Percentiles rank a stretch among this genome's conserved stretches.
phyloP scores from a whole-genome alignment of 2,113 vertebrate genomes.

The Leptobrachium ailaonicum region DNA sequence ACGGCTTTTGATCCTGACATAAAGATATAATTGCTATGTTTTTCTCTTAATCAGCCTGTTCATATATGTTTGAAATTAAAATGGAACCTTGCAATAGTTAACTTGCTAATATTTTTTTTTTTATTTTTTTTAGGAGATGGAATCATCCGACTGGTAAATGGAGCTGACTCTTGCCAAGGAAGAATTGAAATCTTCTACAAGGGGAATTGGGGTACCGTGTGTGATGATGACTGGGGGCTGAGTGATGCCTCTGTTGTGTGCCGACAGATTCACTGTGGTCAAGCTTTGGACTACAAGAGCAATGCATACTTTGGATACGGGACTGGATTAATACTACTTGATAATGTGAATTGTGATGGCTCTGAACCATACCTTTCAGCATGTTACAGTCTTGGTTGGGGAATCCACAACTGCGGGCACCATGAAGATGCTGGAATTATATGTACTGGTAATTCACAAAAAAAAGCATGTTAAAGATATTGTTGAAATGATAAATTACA shows the following conservation, averaged over 20 bases:
- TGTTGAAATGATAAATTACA: too few species aligned
- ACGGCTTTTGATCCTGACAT: too few species aligned
- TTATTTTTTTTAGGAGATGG: constrained; percentile 76
- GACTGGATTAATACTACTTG: constrained; percentile 83
- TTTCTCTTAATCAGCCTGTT: too few species aligned
- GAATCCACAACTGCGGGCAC: constrained; percentile 93
- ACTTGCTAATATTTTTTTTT: background rate
- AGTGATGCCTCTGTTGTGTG: constrained; percentile 85
- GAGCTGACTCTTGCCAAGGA: constrained; percentile 77
- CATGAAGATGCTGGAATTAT: constrained; percentile 90
- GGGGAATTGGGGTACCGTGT: constrained; percentile 90
- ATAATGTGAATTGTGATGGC: constrained; percentile 88
- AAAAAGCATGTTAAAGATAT: too few species aligned
- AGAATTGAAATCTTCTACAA: constrained; percentile 88
- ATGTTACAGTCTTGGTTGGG: constrained; percentile 90
- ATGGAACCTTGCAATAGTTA: too few species aligned
- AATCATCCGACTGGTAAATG: constrained; percentile 78
- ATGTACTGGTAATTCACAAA: constrained; percentile 73
- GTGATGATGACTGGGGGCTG: constrained; percentile 90
- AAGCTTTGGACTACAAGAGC: constrained; percentile 71
- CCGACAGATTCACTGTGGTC: constrained; percentile 83
- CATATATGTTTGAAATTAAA: too few species aligned
- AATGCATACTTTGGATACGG: constrained; percentile 90
- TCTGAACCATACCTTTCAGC: constrained; percentile 69
- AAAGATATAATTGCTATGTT: too few species aligned